Conservation (phyloP, 2,797 vertebrate genomes). For the Argyrosomus regius region DNA sequence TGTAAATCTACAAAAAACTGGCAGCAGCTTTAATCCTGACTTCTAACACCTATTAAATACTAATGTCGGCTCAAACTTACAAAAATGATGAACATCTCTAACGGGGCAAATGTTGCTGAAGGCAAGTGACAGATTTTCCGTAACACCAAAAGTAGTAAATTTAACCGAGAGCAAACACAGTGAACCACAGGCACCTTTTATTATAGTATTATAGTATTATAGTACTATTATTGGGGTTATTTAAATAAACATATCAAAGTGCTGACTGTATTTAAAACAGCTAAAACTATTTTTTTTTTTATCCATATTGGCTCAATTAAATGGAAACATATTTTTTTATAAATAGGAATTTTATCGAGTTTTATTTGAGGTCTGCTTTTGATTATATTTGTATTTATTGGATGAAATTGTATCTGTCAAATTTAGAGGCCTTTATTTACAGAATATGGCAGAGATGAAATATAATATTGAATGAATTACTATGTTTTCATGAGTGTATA, state of each 20-base stretch:
- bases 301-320: background rate
- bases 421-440: no score
- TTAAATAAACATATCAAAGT: constrained; percentile 42
- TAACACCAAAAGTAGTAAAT: constrained; percentile 16
- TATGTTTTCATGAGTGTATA: no score
- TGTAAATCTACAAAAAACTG: constrained; percentile 52
- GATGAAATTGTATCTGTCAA: background rate
- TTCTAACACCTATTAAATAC: constrained; percentile 45
- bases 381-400: background rate
- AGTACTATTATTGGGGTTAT: constrained; percentile 7
- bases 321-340: background rate
- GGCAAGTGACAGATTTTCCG: constrained; percentile 34
- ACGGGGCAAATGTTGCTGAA: constrained; percentile 34
- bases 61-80: constrained; percentile 26
- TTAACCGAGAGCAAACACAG: constrained; percentile 17
- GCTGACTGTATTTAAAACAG: background rate
- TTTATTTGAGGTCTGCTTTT: background rate
- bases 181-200: constrained; percentile 35
- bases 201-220: constrained; percentile 20
- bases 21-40: constrained; percentile 32
- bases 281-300: background rate
- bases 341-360: background rate
- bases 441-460: no score
- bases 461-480: no score
- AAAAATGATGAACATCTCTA: constrained; percentile 34